These are phyloP conservation scores for Stenodera caucasica DNA, from an alignment of 2,888 invertebrate genomes.

Conservation along the genomic window DNA sequence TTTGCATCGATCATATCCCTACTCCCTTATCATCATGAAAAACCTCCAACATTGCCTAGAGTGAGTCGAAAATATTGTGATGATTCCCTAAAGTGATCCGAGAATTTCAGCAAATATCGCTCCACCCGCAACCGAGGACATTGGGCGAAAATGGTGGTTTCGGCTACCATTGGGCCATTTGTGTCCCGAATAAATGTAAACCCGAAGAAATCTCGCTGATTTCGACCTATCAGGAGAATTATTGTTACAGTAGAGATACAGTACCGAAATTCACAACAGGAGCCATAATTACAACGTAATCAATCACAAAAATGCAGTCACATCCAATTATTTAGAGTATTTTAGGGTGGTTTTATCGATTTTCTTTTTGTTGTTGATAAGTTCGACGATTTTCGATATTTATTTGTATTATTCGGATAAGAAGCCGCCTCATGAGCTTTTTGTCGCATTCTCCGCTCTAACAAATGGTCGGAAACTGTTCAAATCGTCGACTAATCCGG, in stretches of 20 bases:
- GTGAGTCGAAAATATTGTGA: not conserved
- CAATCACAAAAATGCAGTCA: not conserved
- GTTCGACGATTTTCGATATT: conserved; percentile 1
- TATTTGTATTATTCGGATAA: not conserved
- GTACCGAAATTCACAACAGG: not conserved
- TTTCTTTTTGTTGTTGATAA: not conserved
- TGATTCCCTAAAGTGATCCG: too few species aligned
- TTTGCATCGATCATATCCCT: too few species aligned
- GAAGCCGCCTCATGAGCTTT: not conserved
- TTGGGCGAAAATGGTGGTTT: too few species aligned
- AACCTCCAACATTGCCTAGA: not conserved
- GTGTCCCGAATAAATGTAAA: conserved; percentile 5
- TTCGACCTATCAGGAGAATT: not conserved
- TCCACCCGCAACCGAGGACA: not conserved
- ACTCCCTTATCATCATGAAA: too few species aligned
- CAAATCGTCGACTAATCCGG: conserved; percentile 46
- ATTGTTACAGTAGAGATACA: conserved; percentile 2
- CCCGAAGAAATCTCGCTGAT: not conserved
- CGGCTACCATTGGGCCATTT: not conserved
- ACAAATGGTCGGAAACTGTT: conserved; percentile 52
- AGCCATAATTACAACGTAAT: conserved; percentile 9
- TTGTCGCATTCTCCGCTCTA: conserved; percentile 48
- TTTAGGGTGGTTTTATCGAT: not conserved
- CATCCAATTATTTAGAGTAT: too few species aligned
- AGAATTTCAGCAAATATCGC: too few species aligned